phyloP scores from a whole-genome alignment of 2,797 vertebrate genomes.

The Melanogrammus aeglefinus region DNA sequence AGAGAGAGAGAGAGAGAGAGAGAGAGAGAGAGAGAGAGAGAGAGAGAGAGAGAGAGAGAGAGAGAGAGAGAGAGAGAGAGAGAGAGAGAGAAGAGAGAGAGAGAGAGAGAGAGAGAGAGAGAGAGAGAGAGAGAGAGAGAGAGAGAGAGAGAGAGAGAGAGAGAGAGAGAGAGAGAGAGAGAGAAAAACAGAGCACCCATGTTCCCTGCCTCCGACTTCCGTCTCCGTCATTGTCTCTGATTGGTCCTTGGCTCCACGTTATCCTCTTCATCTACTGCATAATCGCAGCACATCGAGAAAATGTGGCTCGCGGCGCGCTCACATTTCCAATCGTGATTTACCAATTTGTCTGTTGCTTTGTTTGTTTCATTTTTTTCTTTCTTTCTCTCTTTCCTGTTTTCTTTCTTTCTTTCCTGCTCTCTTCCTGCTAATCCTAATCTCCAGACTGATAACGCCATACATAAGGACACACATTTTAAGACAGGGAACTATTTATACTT shows the following conservation, averaged over 20 bases:
- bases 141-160: too few relatives aligned
- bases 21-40: too few relatives aligned
- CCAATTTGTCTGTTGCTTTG: neutral
- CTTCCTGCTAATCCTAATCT: too few relatives aligned
- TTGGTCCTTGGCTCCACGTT: neutral
- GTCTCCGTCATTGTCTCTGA: neutral
- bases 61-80: neutral
- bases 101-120: too few relatives aligned
- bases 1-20: too few relatives aligned
- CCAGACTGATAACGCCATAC: too few relatives aligned
- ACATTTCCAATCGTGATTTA: neutral
- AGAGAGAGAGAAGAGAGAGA: too few relatives aligned
- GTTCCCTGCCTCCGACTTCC: neutral
- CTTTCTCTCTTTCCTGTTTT: neutral
- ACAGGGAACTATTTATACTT: too few relatives aligned
- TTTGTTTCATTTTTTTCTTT: neutral
- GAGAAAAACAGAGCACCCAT: neutral
- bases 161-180: too few relatives aligned
- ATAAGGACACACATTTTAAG: neutral
- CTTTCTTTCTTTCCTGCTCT: neutral
- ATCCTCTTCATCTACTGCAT: constrained; percentile 8
- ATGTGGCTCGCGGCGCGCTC: neutral
- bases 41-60: too few relatives aligned
- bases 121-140: too few relatives aligned
- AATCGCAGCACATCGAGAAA: neutral